Evolutionary conservation across 2,888 invertebrate species (phyloP), one percentile per base, ranked within the genome.

Genomic region (Drosophila nr. perissopoda): DNA sequence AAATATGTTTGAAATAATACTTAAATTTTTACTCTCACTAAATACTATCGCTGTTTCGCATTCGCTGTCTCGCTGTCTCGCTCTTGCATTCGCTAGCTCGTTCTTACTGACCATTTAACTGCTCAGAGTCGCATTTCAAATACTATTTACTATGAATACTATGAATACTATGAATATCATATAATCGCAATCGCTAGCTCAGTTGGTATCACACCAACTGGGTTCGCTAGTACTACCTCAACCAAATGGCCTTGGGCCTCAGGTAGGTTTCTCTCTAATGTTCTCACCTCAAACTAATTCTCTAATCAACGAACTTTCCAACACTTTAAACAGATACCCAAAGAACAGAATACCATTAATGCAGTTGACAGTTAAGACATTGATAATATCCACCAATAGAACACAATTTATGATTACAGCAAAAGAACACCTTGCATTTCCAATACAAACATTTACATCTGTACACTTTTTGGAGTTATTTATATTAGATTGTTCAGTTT

Each of bases 1-100:
- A 40, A 42, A 31, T 49, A 33, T 56, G 38, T 54, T 38, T 69
- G 48, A 54, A 40, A 71, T 34, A 61, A 34, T 52, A 54, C 54
- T 79, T 61, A 42, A 67, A 71, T 31, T 70, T 53, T 58, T 52
- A 64, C 60, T 73, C 69, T 72, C 75, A 84, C 67, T 60, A 36
- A 74, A 78, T 64, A 81, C 77, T 86, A 73, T 70, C 63, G 90
- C 85, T 90, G 73, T 80, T 58, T 76, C 73, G 82, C 87, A 86
- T 80, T 75, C 73, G 89, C 87, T 89, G 66, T 75, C 69, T 74
- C 72, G 69, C 85, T 74, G 66, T 75, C 69, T 74, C 72, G 69
- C 85, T 74, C 76, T 87, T 67, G 82, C 87, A 88, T 80, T 73
- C 69, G 90, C 87, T 78, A 76, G 81, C 80, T 88, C 80, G 75